Evolutionary conservation across 2,888 invertebrate species (phyloP).

Genomic region (Drosophila neotestacea): DNA sequence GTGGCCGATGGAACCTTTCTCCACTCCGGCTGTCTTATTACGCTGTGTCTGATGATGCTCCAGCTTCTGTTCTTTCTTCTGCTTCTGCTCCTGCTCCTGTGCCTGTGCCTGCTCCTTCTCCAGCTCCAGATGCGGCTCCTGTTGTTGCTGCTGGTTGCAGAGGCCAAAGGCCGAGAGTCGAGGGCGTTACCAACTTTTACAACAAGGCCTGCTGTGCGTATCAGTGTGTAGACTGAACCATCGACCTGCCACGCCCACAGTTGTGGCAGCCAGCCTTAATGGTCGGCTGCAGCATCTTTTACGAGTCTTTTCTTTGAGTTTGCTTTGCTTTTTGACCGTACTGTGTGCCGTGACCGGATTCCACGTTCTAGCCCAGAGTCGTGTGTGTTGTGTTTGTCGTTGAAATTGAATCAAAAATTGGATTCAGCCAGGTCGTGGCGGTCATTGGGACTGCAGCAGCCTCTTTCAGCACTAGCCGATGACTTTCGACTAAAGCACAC

Average conservation of each 20-base stretch:
- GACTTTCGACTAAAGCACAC: slow-evolving; percentile 24
- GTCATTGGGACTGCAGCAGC: slow-evolving; percentile 22
- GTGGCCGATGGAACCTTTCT: slow-evolving; percentile 47
- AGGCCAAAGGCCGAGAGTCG: slow-evolving; percentile 32
- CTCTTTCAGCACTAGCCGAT: slow-evolving; percentile 2
- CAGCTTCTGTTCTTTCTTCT: slow-evolving; percentile 3
- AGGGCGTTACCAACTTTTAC: slow-evolving; percentile 39
- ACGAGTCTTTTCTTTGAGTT: slow-evolving; percentile 33
- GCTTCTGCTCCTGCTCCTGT: not conserved
- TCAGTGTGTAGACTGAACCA: slow-evolving; percentile 36
- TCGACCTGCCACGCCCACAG: slow-evolving; percentile 18
- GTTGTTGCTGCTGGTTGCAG: slow-evolving; percentile 3
- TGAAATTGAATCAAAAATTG: slow-evolving; percentile 67
- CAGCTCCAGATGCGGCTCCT: slow-evolving; percentile 1
- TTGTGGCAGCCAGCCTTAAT: slow-evolving; percentile 7
- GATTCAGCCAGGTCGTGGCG: slow-evolving; percentile 39
- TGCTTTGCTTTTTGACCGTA: slow-evolving; percentile 20
- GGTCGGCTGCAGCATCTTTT: slow-evolving; percentile 37
- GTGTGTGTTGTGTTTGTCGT: slow-evolving; percentile 66
- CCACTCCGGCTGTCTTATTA: slow-evolving; percentile 64
- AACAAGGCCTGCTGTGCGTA: slow-evolving; percentile 57
- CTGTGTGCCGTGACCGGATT: slow-evolving; percentile 2
- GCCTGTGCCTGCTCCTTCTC: slow-evolving; percentile 9
- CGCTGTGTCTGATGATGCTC: slow-evolving; percentile 28
- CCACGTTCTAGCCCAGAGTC: slow-evolving; percentile 13